phyloP scores from a whole-genome alignment of 1,140 invertebrate species.

The Daktulosphaira vitifoliae region DNA sequence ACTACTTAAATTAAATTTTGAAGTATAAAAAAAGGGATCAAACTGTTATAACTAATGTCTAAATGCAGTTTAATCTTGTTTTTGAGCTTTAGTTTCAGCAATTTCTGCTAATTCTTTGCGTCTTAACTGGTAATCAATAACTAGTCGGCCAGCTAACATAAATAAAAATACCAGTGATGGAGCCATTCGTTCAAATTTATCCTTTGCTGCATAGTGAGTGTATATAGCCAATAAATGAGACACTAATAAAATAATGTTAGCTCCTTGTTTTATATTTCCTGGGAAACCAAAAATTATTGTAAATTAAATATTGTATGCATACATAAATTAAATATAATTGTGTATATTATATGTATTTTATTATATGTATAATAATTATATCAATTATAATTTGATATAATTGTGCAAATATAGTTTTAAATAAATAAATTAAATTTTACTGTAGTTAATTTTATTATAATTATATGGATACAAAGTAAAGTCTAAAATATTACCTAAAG shows the following conservation, averaged over 20 bases:
- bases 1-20: not conserved
- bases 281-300: no score
- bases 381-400: constrained; percentile 12
- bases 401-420: not conserved
- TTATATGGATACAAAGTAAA: no score
- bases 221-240: constrained; percentile 83
- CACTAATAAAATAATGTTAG: constrained; percentile 71
- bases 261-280: constrained; percentile 82
- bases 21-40: not conserved
- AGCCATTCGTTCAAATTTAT: constrained; percentile 85
- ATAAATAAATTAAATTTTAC: not conserved
- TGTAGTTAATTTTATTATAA: no score
- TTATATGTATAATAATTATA: no score
- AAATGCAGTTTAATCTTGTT: constrained; percentile 39
- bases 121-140: constrained; percentile 60
- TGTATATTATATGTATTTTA: no score
- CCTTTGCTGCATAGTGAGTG: constrained; percentile 84
- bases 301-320: no score
- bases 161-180: constrained; percentile 91
- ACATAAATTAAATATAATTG: no score
- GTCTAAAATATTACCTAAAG: no score
- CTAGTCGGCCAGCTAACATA: constrained; percentile 84
- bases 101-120: constrained; percentile 42
- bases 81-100: constrained; percentile 40
- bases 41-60: not conserved